These are phyloP conservation scores for Excalfactoria chinensis DNA, from an alignment of 2,113 vertebrate genomes.

Conservation along the genomic window DNA sequence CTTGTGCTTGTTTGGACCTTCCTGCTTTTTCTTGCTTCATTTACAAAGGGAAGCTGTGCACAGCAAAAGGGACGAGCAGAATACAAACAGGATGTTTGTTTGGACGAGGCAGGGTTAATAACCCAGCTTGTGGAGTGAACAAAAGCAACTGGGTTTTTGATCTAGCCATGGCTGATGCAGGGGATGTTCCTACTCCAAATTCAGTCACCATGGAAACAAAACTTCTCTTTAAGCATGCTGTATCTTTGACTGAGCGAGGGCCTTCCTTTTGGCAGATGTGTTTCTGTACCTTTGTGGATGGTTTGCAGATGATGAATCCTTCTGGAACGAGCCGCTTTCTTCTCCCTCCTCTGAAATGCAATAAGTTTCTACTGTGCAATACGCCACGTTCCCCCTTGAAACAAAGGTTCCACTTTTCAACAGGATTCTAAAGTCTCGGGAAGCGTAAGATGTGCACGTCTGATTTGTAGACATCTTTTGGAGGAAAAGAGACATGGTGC, in stretches of 20 bases:
- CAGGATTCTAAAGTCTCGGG: not conserved
- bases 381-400: constrained; percentile 5
- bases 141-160: constrained; percentile 60
- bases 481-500: not conserved
- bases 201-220: constrained; percentile 74
- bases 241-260: constrained; percentile 41
- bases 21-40: not conserved
- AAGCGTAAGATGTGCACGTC: not conserved
- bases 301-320: constrained; percentile 3
- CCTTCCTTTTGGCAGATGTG: constrained; percentile 54
- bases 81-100: constrained; percentile 3
- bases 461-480: too few species aligned
- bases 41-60: not conserved
- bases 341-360: constrained; percentile 19
- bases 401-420: constrained; percentile 21
- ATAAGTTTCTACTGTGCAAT: not conserved
- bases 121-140: not conserved
- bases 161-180: constrained; percentile 52
- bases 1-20: not conserved
- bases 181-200: constrained; percentile 66
- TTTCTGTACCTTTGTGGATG: constrained; percentile 35
- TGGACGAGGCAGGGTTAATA: constrained; percentile 49
- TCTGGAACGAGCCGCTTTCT: constrained; percentile 14
- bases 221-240: constrained; percentile 47
- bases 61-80: not conserved